Conservation (phyloP, 1,140 invertebrate species). For the Cydia fagiglandana region DNA sequence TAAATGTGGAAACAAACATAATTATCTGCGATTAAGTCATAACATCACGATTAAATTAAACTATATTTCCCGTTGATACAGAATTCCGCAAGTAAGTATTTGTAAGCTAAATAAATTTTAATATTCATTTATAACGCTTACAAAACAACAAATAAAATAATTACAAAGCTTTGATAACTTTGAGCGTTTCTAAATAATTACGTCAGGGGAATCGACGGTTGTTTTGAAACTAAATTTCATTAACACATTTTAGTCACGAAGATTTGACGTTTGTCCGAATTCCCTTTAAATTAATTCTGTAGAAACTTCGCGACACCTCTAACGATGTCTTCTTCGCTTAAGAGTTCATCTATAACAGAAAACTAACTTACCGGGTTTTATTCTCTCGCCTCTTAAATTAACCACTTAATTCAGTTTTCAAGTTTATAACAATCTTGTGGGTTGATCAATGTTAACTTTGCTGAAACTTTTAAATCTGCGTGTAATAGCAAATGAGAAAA, state of each 20-base stretch:
- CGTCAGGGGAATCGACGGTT: not conserved
- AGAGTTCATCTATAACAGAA: conserved; percentile 52
- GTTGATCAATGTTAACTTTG: not conserved
- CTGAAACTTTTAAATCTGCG: not conserved
- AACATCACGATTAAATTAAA: too few relatives aligned
- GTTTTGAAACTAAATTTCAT: conserved; percentile 16
- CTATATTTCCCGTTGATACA: not conserved
- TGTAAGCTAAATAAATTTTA: too few relatives aligned
- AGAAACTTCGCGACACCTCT: conserved; percentile 57
- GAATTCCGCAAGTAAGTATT: not conserved
- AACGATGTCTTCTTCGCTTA: conserved; percentile 58
- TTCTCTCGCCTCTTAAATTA: conserved; percentile 40
- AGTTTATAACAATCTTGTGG: conserved; percentile 4
- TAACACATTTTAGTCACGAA: conserved; percentile 19
- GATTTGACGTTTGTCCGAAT: conserved; percentile 29
- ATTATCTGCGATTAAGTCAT: too few relatives aligned
- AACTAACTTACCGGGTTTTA: conserved; percentile 52
- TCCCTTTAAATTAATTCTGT: conserved; percentile 37
- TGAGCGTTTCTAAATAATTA: conserved; percentile 19
- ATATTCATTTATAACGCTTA: not conserved
- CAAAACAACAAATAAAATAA: not conserved
- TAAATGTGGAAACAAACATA: too few relatives aligned
- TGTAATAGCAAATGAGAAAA: not conserved
- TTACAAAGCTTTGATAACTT: conserved; percentile 1
- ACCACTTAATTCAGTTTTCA: not conserved